Base-by-base conservation (phyloP, 2,888 invertebrate species). In the Ornithoptera priamus region DNA sequence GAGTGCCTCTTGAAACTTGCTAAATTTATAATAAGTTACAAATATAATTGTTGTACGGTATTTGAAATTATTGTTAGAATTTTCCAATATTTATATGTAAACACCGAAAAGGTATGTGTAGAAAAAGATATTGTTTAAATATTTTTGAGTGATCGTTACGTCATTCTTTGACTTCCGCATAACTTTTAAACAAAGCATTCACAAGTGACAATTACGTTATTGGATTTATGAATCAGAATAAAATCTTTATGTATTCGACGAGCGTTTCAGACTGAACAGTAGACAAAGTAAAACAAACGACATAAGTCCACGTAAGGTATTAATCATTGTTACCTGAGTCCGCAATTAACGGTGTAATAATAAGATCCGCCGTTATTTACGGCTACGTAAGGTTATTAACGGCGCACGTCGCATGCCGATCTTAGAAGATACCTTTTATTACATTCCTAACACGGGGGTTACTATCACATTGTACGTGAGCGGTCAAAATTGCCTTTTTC, bases 351-450 rank as follows among this genome's bases (percentile, higher is more conserved):
- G 56, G 36, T 42, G 70, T 63, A 61, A 72, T 71, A 72, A 67
- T 71, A 64, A 70, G 68, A 60, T 46, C 62, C 70, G 30, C 30
- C 53, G 71, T 67, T 69, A 69, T 69, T 64, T 69, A 72, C 42
- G 65, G 65, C 65, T 67, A 57, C 67, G 30, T 61, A 69, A 71
- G 63, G 67, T 67, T 67, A 73, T 75, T 69, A 71, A 71, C 72
- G 71, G 75, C 74, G 77, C 80, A 77, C 77, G 77, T 78, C 81
- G 82, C 82, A 80, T 81, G 78, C 81, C 82, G 81, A 83, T 81
- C 79, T 80, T 75, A 77, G 76, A 81, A 80, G 81, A 84, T 85
- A 85, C 83, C 81, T 87, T 88, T 87, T 86, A 89, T 89, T 86
- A 84, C 85, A 85, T 86, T 86, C 85, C 82, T 77, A 75, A 80